Evolutionary conservation across 2,888 invertebrate genomes (phyloP).

Genomic region (Theodoxus fluviatilis): DNA sequence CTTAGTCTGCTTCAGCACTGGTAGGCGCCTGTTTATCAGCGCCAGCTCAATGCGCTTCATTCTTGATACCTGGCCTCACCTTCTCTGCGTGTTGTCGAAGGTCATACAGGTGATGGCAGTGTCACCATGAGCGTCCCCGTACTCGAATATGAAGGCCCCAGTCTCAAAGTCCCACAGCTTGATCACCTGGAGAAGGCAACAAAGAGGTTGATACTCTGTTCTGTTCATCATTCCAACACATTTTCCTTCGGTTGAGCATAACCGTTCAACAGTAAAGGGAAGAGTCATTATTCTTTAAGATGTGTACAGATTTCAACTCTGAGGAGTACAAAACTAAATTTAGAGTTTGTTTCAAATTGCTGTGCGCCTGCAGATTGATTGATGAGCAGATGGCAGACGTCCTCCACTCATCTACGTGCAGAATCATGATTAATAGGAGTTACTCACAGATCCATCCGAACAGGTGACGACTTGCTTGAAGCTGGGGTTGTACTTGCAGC

Average conservation of each 20-base stretch:
- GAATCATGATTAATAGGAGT: neutral
- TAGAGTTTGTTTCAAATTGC: neutral
- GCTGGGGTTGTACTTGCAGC: slow-evolving; percentile 61
- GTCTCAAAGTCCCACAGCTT: slow-evolving; percentile 66
- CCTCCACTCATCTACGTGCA: no score
- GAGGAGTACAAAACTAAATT: neutral
- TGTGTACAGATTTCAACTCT: neutral
- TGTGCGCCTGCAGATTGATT: no score
- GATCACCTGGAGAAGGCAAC: slow-evolving; percentile 50
- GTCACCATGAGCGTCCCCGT: slow-evolving; percentile 63
- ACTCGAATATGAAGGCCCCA: slow-evolving; percentile 64
- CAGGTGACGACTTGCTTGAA: slow-evolving; percentile 65
- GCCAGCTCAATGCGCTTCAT: neutral
- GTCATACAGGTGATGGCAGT: slow-evolving; percentile 65
- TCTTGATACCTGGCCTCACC: slow-evolving; percentile 40
- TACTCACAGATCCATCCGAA: slow-evolving; percentile 64
- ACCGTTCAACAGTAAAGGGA: no score
- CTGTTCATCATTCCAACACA: no score
- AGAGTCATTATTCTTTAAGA: no score
- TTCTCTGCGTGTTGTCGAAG: slow-evolving; percentile 63
- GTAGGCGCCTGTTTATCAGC: neutral
- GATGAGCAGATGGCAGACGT: no score
- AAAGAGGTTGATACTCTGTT: neutral
- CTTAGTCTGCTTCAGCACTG: no score
- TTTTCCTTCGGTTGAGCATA: no score